Conservation (phyloP, 2,113 vertebrate species). For the Solea senegalensis region DNA sequence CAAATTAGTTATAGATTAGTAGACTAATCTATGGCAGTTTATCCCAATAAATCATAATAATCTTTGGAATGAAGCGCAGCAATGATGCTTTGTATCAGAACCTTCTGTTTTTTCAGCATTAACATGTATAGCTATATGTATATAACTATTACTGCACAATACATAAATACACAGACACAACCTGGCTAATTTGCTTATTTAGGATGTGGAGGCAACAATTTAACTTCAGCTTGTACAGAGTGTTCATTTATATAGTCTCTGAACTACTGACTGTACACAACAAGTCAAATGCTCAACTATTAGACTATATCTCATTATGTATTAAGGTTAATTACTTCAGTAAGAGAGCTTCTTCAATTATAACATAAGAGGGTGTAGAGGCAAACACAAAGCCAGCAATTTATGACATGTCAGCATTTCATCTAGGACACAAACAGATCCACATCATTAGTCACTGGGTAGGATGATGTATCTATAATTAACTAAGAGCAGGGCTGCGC, state of each 20-base stretch:
- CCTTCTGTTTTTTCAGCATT: too few relatives aligned
- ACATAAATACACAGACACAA: too few relatives aligned
- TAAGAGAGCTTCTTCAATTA: neutral
- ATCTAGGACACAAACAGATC: constrained; percentile 64
- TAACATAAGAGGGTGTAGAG: neutral
- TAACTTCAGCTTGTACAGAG: neutral
- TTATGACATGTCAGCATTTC: constrained; percentile 51
- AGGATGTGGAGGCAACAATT: neutral
- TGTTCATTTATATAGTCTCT: neutral
- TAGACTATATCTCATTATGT: neutral
- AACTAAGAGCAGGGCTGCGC: constrained; percentile 56
- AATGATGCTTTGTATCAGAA: too few relatives aligned
- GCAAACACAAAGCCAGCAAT: neutral
- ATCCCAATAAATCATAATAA: too few relatives aligned
- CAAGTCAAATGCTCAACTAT: neutral
- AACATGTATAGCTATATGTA: too few relatives aligned
- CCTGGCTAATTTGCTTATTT: too few relatives aligned
- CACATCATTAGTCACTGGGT: constrained; percentile 53
- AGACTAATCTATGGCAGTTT: too few relatives aligned
- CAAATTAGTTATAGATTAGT: too few relatives aligned
- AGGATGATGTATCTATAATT: constrained; percentile 60
- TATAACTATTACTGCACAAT: too few relatives aligned
- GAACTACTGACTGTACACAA: neutral
- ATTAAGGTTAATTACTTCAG: neutral
- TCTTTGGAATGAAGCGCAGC: too few relatives aligned